Evolutionary conservation across 2,888 invertebrate genomes (phyloP).

Genomic region (Orthonychiurus folsomi): DNA sequence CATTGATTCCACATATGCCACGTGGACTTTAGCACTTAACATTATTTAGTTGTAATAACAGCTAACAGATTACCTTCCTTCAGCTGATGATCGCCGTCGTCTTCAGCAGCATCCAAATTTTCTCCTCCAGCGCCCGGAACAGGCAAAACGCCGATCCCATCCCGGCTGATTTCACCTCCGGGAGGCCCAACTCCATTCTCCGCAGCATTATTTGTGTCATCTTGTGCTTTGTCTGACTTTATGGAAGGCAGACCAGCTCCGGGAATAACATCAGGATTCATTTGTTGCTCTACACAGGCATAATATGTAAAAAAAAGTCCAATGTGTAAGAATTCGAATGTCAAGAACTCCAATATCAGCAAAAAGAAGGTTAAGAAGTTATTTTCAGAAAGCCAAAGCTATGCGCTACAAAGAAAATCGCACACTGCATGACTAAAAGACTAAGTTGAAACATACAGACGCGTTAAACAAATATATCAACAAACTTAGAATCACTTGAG

Average conservation of each 20-base stretch:
- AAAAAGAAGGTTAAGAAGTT: not conserved
- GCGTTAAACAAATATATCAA: no score
- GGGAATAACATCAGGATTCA: conserved; percentile 35
- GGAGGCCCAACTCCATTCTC: not conserved
- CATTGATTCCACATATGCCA: no score
- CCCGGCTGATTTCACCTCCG: conserved; percentile 20
- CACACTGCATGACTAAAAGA: no score
- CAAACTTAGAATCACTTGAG: no score
- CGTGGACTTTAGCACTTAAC: no score
- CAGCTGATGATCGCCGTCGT: conserved; percentile 32
- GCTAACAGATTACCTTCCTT: no score
- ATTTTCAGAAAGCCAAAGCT: not conserved
- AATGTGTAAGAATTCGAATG: not conserved
- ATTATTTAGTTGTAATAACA: no score
- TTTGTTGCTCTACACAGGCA: conserved; percentile 35
- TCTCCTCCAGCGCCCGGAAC: conserved; percentile 25
- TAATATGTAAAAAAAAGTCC: conserved; percentile 11
- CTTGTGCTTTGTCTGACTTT: not conserved
- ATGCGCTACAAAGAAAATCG: no score
- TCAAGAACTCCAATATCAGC: not conserved
- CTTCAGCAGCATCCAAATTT: conserved; percentile 38
- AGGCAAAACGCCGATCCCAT: conserved; percentile 30
- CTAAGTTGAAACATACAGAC: no score
- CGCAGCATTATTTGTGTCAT: not conserved
- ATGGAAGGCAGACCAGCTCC: conserved; percentile 9